Conservation (phyloP, 2,888 invertebrate genomes). For the Lacanobia wlatinum region DNA sequence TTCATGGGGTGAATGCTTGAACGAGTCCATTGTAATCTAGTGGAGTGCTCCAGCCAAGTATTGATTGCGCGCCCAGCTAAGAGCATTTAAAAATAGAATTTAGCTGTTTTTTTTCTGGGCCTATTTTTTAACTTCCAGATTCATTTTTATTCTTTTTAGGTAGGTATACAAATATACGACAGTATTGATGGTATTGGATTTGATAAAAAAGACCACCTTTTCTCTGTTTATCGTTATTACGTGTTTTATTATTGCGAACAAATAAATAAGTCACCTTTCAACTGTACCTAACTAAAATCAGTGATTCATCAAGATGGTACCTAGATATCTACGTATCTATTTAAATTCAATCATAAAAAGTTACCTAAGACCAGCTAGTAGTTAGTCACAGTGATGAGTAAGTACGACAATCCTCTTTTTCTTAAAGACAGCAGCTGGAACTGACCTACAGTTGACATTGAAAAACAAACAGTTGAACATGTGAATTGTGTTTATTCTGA, state of each 20-base stretch:
- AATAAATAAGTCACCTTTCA: neutral
- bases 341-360: conserved; percentile 12
- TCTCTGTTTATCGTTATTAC: neutral
- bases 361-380: conserved; percentile 1
- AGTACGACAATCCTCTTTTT: conserved; percentile 15
- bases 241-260: neutral
- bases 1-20: conserved; percentile 57
- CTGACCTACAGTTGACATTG: conserved; percentile 45
- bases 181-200: neutral
- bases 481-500: conserved; percentile 27
- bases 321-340: too few relatives aligned
- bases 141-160: neutral
- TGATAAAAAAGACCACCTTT: neutral
- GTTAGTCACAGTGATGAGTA: conserved; percentile 41
- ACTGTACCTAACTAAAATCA: neutral
- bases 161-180: neutral
- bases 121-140: neutral
- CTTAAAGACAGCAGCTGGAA: neutral
- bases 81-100: conserved; percentile 49
- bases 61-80: conserved; percentile 46
- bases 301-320: conserved; percentile 27
- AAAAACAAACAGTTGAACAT: conserved; percentile 30
- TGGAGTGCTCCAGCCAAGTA: conserved; percentile 40
- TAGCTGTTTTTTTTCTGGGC: conserved; percentile 11
- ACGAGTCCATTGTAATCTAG: conserved; percentile 38